phyloP scores from a whole-genome alignment of 2,113 vertebrate species.

The Peromyscus polionotus region DNA sequence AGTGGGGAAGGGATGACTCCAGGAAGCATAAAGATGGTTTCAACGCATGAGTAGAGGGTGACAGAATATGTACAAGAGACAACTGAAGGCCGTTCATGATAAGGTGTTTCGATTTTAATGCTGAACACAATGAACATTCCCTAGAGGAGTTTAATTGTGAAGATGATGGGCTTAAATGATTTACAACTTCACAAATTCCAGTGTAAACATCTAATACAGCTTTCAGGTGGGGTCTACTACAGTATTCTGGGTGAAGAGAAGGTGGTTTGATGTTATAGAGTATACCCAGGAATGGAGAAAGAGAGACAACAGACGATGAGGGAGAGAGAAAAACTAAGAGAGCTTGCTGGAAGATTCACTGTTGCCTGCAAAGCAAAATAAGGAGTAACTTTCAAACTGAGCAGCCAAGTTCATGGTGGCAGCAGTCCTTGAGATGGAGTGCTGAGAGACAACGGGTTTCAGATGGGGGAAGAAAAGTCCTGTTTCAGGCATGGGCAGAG shows the following conservation, averaged over 20 bases:
- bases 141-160: neutral
- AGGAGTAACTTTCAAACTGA: neutral
- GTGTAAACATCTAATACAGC: neutral
- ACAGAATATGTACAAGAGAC: neutral
- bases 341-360: neutral
- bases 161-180: neutral
- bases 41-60: neutral
- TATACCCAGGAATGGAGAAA: neutral
- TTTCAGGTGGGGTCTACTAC: neutral
- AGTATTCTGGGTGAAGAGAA: neutral
- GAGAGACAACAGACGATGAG: neutral
- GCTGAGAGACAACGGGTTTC: neutral
- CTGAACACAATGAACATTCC: neutral
- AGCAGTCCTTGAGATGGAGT: neutral
- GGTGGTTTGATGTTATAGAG: neutral
- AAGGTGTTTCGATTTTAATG: neutral
- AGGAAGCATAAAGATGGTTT: neutral
- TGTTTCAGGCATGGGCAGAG: neutral
- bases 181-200: neutral
- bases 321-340: neutral
- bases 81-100: neutral
- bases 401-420: neutral
- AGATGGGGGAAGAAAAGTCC: neutral
- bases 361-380: neutral
- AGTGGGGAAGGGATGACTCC: neutral